Percentiles rank a stretch among this genome's conserved stretches.
Conservation (phyloP, 1,140 invertebrate species). For the Caenorhabditis tropicalis region DNA sequence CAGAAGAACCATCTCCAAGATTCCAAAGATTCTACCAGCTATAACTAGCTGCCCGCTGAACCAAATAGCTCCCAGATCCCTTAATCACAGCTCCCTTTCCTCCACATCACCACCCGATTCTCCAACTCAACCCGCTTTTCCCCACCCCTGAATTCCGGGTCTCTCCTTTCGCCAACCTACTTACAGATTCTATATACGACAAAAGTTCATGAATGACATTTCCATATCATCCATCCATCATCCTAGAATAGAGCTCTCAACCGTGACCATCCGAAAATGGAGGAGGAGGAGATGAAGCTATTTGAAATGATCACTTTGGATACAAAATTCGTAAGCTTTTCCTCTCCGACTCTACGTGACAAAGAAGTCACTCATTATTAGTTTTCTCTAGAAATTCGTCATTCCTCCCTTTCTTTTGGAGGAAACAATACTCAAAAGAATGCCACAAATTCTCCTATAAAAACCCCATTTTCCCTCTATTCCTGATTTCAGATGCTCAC, state of each 20-base stretch:
- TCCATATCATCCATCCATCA: slow-evolving; percentile 30
- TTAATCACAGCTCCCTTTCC: no score
- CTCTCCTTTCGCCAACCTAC: not conserved
- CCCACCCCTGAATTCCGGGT: not conserved
- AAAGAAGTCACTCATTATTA: not conserved
- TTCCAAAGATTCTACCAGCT: no score
- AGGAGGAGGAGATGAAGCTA: not conserved
- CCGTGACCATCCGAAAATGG: not conserved
- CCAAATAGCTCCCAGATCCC: no score
- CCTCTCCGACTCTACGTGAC: not conserved
- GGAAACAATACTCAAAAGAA: not conserved
- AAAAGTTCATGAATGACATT: slow-evolving; percentile 42
- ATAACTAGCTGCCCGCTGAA: no score
- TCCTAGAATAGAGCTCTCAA: not conserved
- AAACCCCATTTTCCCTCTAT: not conserved
- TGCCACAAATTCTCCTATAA: not conserved
- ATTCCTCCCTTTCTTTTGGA: not conserved
- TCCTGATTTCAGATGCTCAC: not conserved
- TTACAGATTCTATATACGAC: not conserved
- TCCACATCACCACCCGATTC: no score
- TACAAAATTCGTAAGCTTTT: not conserved
- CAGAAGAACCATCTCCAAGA: no score
- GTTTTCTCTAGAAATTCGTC: not conserved
- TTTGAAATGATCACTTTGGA: not conserved
- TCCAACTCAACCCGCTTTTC: not conserved